Evolutionary conservation across 2,888 invertebrate genomes (phyloP), one percentile per base, ranked within the genome.

Genomic region (Eulithis prunata): DNA sequence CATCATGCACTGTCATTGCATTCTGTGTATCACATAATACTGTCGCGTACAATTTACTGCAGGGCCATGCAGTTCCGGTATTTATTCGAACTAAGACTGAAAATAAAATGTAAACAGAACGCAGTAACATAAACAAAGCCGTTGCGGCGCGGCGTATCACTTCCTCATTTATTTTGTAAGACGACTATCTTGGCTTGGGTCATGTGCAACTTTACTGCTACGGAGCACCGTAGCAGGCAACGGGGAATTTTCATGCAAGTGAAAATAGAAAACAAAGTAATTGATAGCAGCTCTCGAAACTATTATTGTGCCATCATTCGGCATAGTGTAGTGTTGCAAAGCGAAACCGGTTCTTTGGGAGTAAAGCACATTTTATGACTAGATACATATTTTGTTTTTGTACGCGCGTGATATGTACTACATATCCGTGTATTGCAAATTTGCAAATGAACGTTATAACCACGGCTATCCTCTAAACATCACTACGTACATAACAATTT

Each of bases 81-180:
- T 72, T 66, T 68, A 75, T 71, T 70, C 71, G 64, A 66, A 74
- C 73, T 75, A 73, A 57, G 59, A 65, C 68, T 68, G 65, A 70
- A 78, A 79, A 80, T 77, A 75, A 78, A 80, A 79, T 71, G 74
- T 83, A 83, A 84, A 87, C 85, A 84, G 74, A 80, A 72, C 74
- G 68, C 73, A 72, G 77, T 75, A 83, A 85, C 74, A 80, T 88
- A 88, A 88, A 88, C 88, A 87, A 70, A 75, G 76, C 78, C 78
- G 77, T 82, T 80, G 79, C 75, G 74, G 52, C 52, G 28, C n/a
- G 45, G 77, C 71, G 75, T 83, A 79, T 82, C 78, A 80, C 86
- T 89, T 89, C 88, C 88, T 87, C 78, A 80, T 84, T 80, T 81
- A 81, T 84, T 82, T 84, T 82, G 79, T 75, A 81, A 83, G 85